Evolutionary conservation across 2,113 vertebrate genomes (phyloP).

Genomic region (Monopterus albus): DNA sequence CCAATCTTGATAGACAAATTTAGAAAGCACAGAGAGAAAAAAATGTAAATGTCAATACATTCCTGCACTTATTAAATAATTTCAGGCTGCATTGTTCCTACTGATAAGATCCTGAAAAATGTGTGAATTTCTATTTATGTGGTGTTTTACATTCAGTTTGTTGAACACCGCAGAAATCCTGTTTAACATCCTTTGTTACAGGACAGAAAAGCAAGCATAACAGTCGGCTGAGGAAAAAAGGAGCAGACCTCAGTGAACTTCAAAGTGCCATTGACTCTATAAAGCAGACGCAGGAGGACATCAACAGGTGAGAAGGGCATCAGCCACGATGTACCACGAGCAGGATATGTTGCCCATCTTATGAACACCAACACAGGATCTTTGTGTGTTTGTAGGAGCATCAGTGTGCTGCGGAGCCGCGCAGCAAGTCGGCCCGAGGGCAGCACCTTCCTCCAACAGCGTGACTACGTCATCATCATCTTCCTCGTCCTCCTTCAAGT

Average conservation of each 20-base stretch:
- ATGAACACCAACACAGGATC: background rate
- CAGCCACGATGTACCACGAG: rapidly evolving
- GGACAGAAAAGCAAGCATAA: slow-evolving; percentile 90
- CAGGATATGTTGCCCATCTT: rapidly evolving
- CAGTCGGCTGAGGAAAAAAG: slow-evolving; percentile 91
- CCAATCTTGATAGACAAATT: no score
- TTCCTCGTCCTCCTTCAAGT: slow-evolving; percentile 93
- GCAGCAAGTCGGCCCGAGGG: slow-evolving; percentile 83
- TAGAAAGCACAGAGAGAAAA: no score
- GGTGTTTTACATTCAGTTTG: no score
- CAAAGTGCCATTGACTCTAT: slow-evolving; percentile 97
- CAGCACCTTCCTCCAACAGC: slow-evolving; percentile 91
- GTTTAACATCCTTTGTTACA: slow-evolving; percentile 66
- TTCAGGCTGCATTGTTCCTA: no score
- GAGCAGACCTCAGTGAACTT: slow-evolving; percentile 91
- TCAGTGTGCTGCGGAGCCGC: slow-evolving; percentile 88
- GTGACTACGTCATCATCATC: slow-evolving; percentile 92
- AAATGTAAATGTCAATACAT: no score
- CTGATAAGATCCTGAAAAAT: no score
- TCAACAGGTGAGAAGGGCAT: slow-evolving; percentile 86
- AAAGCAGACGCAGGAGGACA: slow-evolving; percentile 94
- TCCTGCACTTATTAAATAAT: no score
- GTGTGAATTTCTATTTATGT: no score
- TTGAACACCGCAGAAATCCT: no score
- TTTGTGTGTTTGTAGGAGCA: slow-evolving; percentile 82